A percentile compares a stretch with the other conserved stretches of the same genome.
Conservation (phyloP, 2,113 vertebrate species). For the Natator depressus region DNA sequence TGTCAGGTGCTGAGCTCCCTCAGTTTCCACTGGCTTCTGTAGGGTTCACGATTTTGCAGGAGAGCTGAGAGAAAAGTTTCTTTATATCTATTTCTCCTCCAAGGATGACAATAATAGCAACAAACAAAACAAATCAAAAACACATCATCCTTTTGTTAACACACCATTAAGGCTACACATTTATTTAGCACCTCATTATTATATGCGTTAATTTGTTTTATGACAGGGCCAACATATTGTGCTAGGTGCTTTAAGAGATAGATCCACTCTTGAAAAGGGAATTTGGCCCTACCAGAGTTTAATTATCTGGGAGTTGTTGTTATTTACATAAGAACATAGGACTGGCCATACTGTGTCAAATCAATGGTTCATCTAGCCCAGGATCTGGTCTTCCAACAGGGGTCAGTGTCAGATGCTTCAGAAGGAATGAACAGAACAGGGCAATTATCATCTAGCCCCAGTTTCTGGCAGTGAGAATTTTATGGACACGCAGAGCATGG, state of each 20-base stretch:
- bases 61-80: not conserved
- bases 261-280: not conserved
- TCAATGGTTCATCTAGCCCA: too few relatives aligned
- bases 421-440: too few relatives aligned
- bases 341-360: too few relatives aligned
- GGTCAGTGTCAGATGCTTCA: too few relatives aligned
- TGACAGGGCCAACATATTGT: not conserved
- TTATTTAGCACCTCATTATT: not conserved
- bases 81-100: not conserved
- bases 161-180: not conserved
- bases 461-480: too few relatives aligned
- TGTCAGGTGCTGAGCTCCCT: not conserved
- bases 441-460: too few relatives aligned
- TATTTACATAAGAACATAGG: not conserved
- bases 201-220: not conserved
- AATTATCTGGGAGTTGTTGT: not conserved
- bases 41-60: not conserved
- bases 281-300: not conserved
- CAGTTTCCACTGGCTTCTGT: not conserved
- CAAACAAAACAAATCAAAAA: not conserved
- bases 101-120: not conserved
- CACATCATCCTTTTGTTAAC: slow-evolving; percentile 25
- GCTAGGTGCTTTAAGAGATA: not conserved
- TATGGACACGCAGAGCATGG: too few relatives aligned
- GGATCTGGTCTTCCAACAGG: too few relatives aligned